Conservation (phyloP, 2,113 vertebrate genomes). For the Sus scrofa region T2T-Sscrofa CM000812.6:21612501-21613000, state of each 20-base stretch:
- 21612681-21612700: neutral
- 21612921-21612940: conserved; percentile 30
- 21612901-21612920: neutral
- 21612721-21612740: conserved; percentile 28
- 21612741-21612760: conserved; percentile 26
- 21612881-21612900: neutral
- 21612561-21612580: neutral
- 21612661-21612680: conserved; percentile 15
- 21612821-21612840: neutral
- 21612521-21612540: conserved; percentile 59
- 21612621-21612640: conserved; percentile 13
- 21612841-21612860: neutral
- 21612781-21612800: conserved; percentile 31
- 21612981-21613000: conserved; percentile 42
- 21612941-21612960: neutral
- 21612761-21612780: neutral
- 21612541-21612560: conserved; percentile 49
- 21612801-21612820: neutral
- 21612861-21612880: conserved; percentile 3
- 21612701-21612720: neutral
- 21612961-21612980: conserved; percentile 5
- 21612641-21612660: neutral
- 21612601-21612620: neutral
- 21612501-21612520: neutral
- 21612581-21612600: neutral